Evolutionary conservation across 2,113 vertebrate genomes (phyloP).

Genomic region (Agapornis roseicollis): DNA sequence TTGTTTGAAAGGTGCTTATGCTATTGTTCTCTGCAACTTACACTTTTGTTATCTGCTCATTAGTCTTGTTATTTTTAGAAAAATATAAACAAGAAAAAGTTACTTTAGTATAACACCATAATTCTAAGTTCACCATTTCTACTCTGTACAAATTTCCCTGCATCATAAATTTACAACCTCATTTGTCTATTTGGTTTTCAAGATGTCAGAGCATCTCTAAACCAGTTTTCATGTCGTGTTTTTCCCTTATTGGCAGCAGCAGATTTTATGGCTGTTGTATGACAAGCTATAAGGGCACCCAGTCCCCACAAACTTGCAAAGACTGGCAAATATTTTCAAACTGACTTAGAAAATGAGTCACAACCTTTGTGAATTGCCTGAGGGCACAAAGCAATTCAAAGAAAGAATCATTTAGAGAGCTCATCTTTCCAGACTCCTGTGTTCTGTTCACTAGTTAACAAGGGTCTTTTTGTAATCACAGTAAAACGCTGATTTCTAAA

Average conservation of each 20-base stretch:
- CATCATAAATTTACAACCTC: not conserved
- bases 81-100: not conserved
- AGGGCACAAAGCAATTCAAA: not conserved
- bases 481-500: not conserved
- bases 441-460: not conserved
- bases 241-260: not conserved
- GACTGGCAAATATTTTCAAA: not conserved
- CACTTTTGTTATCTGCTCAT: not conserved
- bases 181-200: not conserved
- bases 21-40: not conserved
- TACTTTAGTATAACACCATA: not conserved
- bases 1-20: not conserved
- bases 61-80: not conserved
- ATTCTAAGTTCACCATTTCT: not conserved
- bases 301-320: not conserved
- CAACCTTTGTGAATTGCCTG: conserved; percentile 9
- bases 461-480: not conserved
- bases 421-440: not conserved
- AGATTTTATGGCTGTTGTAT: not conserved
- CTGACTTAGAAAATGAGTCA: not conserved
- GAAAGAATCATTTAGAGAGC: not conserved
- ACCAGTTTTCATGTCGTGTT: not conserved
- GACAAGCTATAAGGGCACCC: not conserved
- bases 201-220: not conserved
- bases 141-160: not conserved